Evolutionary conservation across 2,888 invertebrate genomes (phyloP).

Genomic region (Cosmia pyralina): DNA sequence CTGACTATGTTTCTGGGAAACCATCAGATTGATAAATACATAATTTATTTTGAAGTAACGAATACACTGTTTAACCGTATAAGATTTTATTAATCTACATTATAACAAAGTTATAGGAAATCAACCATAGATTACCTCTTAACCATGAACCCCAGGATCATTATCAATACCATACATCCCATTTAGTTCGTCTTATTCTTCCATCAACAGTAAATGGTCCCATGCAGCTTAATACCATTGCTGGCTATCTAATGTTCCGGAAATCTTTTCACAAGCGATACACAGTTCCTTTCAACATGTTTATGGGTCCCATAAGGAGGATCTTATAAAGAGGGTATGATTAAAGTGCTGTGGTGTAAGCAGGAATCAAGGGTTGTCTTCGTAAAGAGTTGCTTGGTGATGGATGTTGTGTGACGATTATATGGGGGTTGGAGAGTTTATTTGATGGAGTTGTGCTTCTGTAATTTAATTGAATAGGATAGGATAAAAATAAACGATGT

Average conservation of each 20-base stretch:
- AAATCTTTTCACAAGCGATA: slow-evolving; percentile 63
- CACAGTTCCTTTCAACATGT: slow-evolving; percentile 48
- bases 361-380: slow-evolving; percentile 14
- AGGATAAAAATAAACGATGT: too few species aligned
- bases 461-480: background rate
- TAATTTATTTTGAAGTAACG: background rate
- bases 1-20: too few species aligned
- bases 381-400: background rate
- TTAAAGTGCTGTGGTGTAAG: slow-evolving; percentile 33
- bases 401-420: background rate
- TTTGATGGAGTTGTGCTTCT: background rate
- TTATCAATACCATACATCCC: slow-evolving; percentile 11
- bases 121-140: background rate
- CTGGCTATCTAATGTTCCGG: slow-evolving; percentile 56
- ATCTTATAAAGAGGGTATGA: slow-evolving; percentile 20
- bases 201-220: slow-evolving; percentile 2
- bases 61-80: background rate
- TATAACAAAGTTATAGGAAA: background rate
- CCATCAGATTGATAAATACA: too few species aligned
- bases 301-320: slow-evolving; percentile 49
- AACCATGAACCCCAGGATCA: background rate
- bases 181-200: slow-evolving; percentile 20
- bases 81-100: background rate
- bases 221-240: slow-evolving; percentile 16
- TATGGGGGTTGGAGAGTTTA: background rate